Conservation (phyloP, 1,140 invertebrate species). For the Chrysomallon squamiferum region DNA sequence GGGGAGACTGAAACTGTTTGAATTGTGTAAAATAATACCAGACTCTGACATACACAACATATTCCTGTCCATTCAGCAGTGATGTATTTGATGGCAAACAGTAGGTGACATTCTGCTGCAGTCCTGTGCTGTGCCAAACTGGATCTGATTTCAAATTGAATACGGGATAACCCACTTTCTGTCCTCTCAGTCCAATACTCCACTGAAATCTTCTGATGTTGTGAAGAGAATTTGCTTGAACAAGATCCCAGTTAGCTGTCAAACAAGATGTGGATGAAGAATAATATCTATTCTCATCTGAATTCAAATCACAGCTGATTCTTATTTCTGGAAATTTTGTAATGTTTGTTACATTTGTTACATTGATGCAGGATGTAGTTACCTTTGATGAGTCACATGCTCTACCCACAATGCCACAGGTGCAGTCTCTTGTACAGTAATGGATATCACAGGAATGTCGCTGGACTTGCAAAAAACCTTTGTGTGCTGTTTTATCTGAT, state of each 20-base stretch:
- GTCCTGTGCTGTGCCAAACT: constrained; percentile 33
- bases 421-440: constrained; percentile 37
- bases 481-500: neutral
- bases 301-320: neutral
- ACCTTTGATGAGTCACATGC: constrained; percentile 10
- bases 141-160: constrained; percentile 19
- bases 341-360: neutral
- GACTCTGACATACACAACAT: constrained; percentile 29
- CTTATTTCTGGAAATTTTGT: neutral
- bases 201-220: constrained; percentile 29
- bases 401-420: constrained; percentile 29
- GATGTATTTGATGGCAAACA: constrained; percentile 19
- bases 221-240: neutral
- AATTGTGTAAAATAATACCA: constrained; percentile 22
- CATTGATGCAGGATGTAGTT: neutral
- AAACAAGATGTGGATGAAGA: constrained; percentile 30
- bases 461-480: constrained; percentile 13
- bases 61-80: constrained; percentile 13
- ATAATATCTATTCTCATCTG: neutral
- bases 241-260: constrained; percentile 12
- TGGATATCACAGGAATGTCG: constrained; percentile 29
- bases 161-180: constrained; percentile 21
- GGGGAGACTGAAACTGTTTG: constrained; percentile 16
- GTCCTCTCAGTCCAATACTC: constrained; percentile 26
- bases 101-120: constrained; percentile 16